Conservation (phyloP, 2,797 vertebrate genomes). For the Catostomus latipinnis region DNA sequence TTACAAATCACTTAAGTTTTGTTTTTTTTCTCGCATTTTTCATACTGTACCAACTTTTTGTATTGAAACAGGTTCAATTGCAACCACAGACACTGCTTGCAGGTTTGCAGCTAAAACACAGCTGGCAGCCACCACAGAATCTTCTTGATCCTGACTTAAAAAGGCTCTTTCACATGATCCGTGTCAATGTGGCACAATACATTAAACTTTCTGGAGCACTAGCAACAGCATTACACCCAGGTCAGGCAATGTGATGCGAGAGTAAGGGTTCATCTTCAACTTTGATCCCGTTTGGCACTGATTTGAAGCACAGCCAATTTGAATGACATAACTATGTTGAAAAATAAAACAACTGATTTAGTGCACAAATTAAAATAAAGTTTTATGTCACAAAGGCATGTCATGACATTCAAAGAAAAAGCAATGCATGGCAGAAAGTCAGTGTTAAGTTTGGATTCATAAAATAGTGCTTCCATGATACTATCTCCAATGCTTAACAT, state of each 20-base stretch:
- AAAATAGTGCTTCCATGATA: not conserved
- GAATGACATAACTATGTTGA: not conserved
- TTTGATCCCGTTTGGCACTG: not conserved
- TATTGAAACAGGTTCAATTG: no score
- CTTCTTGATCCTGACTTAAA: not conserved
- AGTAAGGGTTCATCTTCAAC: no score
- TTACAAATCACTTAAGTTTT: no score
- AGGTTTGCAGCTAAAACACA: slow-evolving; percentile 8
- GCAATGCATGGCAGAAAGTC: not conserved
- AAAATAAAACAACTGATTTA: not conserved
- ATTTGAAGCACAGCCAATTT: slow-evolving; percentile 1
- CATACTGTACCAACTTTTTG: no score
- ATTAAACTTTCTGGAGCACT: not conserved
- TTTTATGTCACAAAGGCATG: not conserved
- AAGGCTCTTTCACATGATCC: no score
- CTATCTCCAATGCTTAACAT: not conserved
- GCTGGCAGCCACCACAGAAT: slow-evolving; percentile 15
- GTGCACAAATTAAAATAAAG: not conserved
- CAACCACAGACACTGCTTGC: no score
- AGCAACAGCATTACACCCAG: not conserved
- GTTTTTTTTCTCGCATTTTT: no score
- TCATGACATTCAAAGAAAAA: not conserved
- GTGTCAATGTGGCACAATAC: not conserved
- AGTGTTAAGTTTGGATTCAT: not conserved
- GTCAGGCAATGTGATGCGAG: no score